Conservation (phyloP, 2,113 vertebrate genomes). For the Cercocebus atys region DNA sequence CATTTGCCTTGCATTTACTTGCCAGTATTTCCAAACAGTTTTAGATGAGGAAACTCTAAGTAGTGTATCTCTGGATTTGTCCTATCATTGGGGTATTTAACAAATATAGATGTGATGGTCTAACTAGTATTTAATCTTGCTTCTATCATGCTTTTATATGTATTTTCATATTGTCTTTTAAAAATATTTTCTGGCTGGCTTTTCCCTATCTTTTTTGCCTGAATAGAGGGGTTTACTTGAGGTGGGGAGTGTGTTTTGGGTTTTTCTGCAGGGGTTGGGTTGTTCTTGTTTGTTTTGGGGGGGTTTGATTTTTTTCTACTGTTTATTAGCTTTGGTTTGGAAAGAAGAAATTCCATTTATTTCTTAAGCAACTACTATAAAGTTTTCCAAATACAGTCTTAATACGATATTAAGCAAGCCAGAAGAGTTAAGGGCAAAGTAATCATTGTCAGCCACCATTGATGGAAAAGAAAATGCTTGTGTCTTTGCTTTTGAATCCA, state of each 20-base stretch:
- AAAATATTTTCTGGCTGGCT: background rate
- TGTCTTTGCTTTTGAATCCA: background rate
- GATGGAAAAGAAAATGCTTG: background rate
- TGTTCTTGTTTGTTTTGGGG: background rate
- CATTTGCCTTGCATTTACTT: background rate
- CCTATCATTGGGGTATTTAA: background rate
- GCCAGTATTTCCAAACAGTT: background rate
- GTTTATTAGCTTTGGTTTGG: constrained; percentile 5
- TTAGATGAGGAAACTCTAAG: background rate
- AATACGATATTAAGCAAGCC: background rate
- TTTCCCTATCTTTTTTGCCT: background rate
- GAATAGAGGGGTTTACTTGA: background rate
- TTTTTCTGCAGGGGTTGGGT: background rate
- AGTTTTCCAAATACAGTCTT: background rate
- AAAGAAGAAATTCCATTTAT: background rate
- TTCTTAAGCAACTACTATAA: background rate
- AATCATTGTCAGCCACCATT: background rate
- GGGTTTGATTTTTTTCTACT: background rate
- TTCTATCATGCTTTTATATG: background rate
- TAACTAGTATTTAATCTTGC: background rate
- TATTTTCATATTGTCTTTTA: background rate
- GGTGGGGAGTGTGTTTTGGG: too few species aligned
- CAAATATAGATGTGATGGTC: background rate
- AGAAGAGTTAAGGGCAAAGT: background rate
- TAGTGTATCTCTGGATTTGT: background rate